phyloP scores from a whole-genome alignment of 2,797 vertebrate genomes.

The Acipenser ruthenus region DNA sequence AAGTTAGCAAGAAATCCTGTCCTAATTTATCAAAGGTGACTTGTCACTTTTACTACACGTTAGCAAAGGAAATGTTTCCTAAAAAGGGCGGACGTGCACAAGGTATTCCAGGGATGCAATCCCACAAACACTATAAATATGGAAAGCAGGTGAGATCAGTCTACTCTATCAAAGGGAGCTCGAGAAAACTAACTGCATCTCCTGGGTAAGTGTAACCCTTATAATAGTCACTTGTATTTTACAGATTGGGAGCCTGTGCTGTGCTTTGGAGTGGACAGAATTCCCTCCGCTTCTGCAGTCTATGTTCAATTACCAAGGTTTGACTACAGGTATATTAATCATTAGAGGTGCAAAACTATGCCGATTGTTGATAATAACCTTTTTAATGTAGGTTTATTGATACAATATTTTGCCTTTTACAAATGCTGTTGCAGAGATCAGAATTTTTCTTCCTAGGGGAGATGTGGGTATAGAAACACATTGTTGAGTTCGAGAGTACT shows the following conservation, averaged over 20 bases:
- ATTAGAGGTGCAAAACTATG: too few species aligned
- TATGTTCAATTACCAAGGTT: too few species aligned
- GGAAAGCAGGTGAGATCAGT: slow-evolving; percentile 17
- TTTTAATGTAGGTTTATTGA: too few species aligned
- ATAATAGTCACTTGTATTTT: neutral
- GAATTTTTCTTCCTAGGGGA: too few species aligned
- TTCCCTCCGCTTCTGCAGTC: neutral
- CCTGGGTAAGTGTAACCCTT: slow-evolving; percentile 12
- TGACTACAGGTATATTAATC: too few species aligned
- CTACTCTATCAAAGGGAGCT: slow-evolving; percentile 15
- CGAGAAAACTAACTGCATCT: neutral
- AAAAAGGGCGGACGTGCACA: slow-evolving; percentile 13
- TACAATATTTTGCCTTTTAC: too few species aligned
- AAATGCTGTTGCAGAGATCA: too few species aligned
- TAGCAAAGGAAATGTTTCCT: slow-evolving; percentile 22
- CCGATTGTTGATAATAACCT: too few species aligned
- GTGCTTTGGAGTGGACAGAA: too few species aligned
- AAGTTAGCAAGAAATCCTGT: slow-evolving; percentile 20
- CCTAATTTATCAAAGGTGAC: slow-evolving; percentile 27
- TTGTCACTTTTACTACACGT: slow-evolving; percentile 15
- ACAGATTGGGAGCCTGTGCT: too few species aligned
- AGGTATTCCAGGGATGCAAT: slow-evolving; percentile 17
- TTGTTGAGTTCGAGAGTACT: too few species aligned
- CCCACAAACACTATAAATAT: slow-evolving; percentile 22
- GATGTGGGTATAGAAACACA: too few species aligned